Evolutionary conservation across 64 coral and sea anemone species (phyloP).

Genomic region (Astreopora myriophthalma): DNA sequence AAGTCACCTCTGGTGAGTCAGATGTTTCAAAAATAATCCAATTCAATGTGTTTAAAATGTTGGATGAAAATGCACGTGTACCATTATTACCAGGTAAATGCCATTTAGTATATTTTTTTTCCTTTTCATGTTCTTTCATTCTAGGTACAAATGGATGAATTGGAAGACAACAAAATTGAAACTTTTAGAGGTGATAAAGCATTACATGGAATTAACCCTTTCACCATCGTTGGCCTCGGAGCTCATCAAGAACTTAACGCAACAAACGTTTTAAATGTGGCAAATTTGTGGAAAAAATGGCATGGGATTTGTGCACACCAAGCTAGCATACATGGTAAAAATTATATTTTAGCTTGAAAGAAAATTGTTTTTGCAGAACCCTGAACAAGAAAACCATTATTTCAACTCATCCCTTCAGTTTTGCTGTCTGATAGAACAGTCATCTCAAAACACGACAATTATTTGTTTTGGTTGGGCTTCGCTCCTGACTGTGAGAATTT

Average conservation of each 20-base stretch:
- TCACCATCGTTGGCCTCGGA: background rate
- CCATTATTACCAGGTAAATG: background rate
- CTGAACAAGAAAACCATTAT: background rate
- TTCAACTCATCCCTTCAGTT: no score
- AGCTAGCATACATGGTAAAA: background rate
- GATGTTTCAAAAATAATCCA: background rate
- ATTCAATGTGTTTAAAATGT: background rate
- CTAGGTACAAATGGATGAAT: conserved; percentile 97
- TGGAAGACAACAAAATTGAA: conserved; percentile 96
- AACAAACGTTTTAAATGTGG: background rate
- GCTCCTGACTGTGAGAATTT: no score
- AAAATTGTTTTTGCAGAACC: background rate
- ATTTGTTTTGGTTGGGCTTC: no score
- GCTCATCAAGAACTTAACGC: background rate
- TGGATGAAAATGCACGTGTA: no score
- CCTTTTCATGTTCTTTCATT: background rate
- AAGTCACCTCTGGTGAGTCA: conserved; percentile 93
- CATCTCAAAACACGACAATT: no score
- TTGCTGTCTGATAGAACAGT: no score
- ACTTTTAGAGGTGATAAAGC: conserved; percentile 84
- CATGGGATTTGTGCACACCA: background rate
- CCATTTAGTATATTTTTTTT: background rate
- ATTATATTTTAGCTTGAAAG: background rate
- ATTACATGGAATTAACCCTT: background rate
- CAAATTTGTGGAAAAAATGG: background rate